Percentiles rank a stretch among this genome's conserved stretches.
phyloP scores from a whole-genome alignment of 2,113 vertebrate genomes.

The Spea multiplicata region DNA sequence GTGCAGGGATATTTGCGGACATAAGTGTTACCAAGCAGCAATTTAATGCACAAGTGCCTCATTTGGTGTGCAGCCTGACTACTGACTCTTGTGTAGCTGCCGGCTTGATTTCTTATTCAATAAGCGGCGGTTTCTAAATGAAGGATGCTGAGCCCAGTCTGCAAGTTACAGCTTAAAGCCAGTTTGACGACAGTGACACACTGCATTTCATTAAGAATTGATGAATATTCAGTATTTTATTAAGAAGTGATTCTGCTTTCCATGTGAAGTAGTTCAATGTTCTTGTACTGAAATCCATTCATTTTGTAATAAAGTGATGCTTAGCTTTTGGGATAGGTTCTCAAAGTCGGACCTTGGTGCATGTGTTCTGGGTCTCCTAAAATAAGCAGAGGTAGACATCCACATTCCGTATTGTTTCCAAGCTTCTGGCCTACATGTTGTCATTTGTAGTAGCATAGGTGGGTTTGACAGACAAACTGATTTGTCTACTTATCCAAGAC shows the following conservation, averaged over 20 bases:
- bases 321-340: not conserved
- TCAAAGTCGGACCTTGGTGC: not conserved
- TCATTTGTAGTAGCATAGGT: too few species aligned
- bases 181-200: slow-evolving; percentile 26
- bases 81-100: slow-evolving; percentile 14
- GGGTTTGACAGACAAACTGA: too few species aligned
- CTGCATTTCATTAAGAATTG: slow-evolving; percentile 29
- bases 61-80: slow-evolving; percentile 15
- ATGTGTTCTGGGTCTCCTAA: not conserved
- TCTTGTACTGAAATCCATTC: not conserved
- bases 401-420: too few species aligned
- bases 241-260: slow-evolving; percentile 1
- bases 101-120: slow-evolving; percentile 24
- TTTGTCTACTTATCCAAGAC: too few species aligned
- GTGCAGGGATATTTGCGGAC: slow-evolving; percentile 8
- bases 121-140: not conserved
- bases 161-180: not conserved
- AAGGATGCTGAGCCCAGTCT: not conserved
- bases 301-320: not conserved
- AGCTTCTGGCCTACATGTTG: too few species aligned
- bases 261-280: not conserved
- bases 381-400: too few species aligned
- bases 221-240: slow-evolving; percentile 43
- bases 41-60: slow-evolving; percentile 26
- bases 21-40: slow-evolving; percentile 29